A percentile compares a stretch with the other conserved stretches of the same genome.
phyloP scores from a whole-genome alignment of 1,140 invertebrate species.

The Bilobella aurantiaca region DNA sequence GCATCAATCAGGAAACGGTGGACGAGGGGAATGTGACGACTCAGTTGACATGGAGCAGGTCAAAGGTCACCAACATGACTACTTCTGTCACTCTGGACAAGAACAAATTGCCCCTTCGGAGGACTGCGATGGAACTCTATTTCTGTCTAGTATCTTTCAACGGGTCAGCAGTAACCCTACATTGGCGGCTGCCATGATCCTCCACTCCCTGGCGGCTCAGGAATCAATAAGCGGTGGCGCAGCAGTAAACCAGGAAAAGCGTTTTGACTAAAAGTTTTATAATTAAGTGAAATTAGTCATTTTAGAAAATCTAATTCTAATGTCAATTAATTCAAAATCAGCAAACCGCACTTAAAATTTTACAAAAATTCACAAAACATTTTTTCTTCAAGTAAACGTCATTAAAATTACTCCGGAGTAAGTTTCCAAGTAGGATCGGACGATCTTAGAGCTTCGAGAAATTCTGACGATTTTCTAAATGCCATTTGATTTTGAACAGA shows the following conservation, averaged over 20 bases:
- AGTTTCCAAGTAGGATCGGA: no score
- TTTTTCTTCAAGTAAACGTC: conserved; percentile 3
- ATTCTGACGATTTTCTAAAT: neutral
- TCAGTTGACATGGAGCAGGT: conserved; percentile 9
- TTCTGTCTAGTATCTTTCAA: conserved; percentile 27
- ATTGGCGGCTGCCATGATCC: conserved; percentile 18
- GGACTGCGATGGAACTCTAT: neutral
- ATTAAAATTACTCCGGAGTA: conserved; percentile 8
- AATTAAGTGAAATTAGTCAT: neutral
- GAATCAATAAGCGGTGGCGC: conserved; percentile 8
- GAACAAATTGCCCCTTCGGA: conserved; percentile 35
- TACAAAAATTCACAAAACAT: neutral
- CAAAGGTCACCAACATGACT: neutral
- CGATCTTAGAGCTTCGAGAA: no score
- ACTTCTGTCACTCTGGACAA: neutral
- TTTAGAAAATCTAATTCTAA: neutral
- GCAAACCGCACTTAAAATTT: neutral
- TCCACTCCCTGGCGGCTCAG: conserved; percentile 25
- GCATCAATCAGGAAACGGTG: conserved; percentile 50
- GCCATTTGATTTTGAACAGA: neutral
- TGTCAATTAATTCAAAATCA: neutral
- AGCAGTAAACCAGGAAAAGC: neutral
- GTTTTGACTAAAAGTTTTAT: neutral
- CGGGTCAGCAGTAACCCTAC: conserved; percentile 23
- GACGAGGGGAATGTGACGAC: neutral